Percentiles rank a stretch among this genome's conserved stretches.
These are phyloP conservation scores for Drosophila mauritiana DNA, from an alignment of 1,140 invertebrate species.

Conservation along the genomic window DNA sequence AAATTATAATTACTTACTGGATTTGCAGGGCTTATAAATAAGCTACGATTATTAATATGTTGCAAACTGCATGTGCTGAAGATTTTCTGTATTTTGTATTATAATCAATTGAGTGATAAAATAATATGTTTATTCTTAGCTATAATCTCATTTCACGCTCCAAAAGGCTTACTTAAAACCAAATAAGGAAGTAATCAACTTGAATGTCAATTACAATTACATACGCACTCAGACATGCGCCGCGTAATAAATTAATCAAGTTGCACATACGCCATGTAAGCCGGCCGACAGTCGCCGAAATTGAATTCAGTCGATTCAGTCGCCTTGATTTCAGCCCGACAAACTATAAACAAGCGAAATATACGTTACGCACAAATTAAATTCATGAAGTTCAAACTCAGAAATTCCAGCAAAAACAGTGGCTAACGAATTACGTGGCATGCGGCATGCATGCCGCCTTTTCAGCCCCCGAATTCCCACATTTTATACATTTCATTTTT, in stretches of 20 bases:
- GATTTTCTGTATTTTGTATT: no score
- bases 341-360: conserved; percentile 35
- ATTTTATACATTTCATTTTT: conserved; percentile 5
- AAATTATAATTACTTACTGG: background rate
- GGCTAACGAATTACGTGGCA: conserved; percentile 43
- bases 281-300: conserved; percentile 40
- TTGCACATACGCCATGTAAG: conserved; percentile 48
- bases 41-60: background rate
- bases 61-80: background rate
- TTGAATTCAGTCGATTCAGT: conserved; percentile 44
- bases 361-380: conserved; percentile 52
- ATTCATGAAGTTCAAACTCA: conserved; percentile 45
- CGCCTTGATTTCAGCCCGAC: conserved; percentile 38
- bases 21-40: background rate
- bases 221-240: conserved; percentile 20
- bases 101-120: no score
- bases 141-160: background rate
- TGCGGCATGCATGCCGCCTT: conserved; percentile 30
- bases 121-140: no score
- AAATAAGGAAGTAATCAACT: conserved; percentile 50
- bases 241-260: conserved; percentile 27
- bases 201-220: conserved; percentile 46
- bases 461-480: conserved; percentile 14
- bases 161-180: background rate
- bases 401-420: conserved; percentile 38